Evolutionary conservation across 2,888 invertebrate genomes (phyloP).

Genomic region (Tipula lateralis): DNA sequence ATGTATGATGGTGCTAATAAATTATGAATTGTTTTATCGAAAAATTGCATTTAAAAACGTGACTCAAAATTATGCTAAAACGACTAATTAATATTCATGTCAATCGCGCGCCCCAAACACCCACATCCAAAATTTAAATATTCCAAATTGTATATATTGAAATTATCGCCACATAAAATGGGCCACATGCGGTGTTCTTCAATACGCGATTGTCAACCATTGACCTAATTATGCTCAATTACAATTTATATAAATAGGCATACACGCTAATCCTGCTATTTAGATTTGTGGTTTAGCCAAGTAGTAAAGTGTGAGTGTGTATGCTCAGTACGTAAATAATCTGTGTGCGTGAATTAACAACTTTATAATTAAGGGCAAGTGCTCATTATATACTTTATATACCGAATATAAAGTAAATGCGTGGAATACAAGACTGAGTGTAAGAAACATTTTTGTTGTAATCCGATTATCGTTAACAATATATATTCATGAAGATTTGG

Average conservation of each 20-base stretch:
- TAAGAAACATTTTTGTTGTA: too few relatives aligned
- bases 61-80: background rate
- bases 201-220: background rate
- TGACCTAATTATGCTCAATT: background rate
- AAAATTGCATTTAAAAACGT: background rate
- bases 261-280: background rate
- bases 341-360: too few relatives aligned
- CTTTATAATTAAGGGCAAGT: too few relatives aligned
- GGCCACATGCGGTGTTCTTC: background rate
- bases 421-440: too few relatives aligned
- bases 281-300: background rate
- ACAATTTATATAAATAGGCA: background rate
- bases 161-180: background rate
- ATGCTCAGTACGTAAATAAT: too few relatives aligned
- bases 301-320: background rate
- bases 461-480: too few relatives aligned
- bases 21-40: background rate
- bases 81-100: background rate
- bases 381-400: too few relatives aligned
- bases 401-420: too few relatives aligned
- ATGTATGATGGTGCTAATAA: background rate
- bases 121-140: background rate
- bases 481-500: too few relatives aligned
- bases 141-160: background rate
- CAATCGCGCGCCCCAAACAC: background rate